Percentiles rank a stretch among this genome's conserved stretches.
Evolutionary conservation across 2,888 invertebrate species (phyloP).

Genomic region (Dicycla oo): DNA sequence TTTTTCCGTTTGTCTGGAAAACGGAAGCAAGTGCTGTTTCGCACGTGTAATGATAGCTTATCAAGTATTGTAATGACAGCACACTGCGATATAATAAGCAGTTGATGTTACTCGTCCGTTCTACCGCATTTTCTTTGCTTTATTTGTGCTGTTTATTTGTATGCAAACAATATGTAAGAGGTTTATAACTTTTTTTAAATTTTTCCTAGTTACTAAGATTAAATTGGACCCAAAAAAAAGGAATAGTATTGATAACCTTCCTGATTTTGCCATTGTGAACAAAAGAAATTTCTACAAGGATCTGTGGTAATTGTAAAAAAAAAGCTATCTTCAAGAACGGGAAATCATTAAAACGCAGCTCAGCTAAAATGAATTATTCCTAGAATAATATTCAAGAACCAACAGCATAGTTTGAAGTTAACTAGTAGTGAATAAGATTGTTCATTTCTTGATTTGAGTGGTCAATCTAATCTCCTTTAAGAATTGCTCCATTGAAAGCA

Average conservation of each 20-base stretch:
- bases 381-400: slow-evolving; percentile 58
- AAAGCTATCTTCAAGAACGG: not conserved
- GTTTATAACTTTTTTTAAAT: not conserved
- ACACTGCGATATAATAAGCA: slow-evolving; percentile 25
- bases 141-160: not conserved
- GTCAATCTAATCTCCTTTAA: slow-evolving; percentile 64
- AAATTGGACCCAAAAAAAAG: too few relatives aligned
- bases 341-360: slow-evolving; percentile 4
- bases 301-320: not conserved
- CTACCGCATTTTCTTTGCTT: slow-evolving; percentile 12
- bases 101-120: slow-evolving; percentile 8
- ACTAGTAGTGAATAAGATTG: slow-evolving; percentile 56
- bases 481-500: slow-evolving; percentile 58
- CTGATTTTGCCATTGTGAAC: rapidly evolving
- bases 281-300: not conserved
- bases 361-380: slow-evolving; percentile 58
- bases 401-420: slow-evolving; percentile 55
- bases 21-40: slow-evolving; percentile 35
- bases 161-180: too few relatives aligned
- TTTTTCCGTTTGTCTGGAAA: slow-evolving; percentile 48
- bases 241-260: not conserved
- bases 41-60: slow-evolving; percentile 39
- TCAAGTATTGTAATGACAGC: slow-evolving; percentile 29
- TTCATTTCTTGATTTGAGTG: slow-evolving; percentile 68
- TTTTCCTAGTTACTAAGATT: not conserved